phyloP scores from a whole-genome alignment of 2,797 vertebrate species.

The Lerista edwardsae region DNA sequence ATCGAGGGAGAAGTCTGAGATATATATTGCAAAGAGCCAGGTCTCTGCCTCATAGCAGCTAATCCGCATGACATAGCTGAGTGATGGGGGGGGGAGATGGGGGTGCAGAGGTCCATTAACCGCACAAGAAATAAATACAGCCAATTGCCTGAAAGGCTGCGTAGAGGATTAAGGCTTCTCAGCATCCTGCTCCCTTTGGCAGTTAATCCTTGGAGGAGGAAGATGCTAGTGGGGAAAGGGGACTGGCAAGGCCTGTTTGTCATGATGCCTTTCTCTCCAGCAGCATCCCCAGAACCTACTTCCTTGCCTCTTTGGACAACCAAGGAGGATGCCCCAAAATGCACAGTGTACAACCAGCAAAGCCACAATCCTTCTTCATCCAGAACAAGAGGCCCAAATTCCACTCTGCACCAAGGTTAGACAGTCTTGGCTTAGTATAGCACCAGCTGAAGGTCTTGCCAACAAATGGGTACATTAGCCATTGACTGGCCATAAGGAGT shows the following conservation, averaged over 20 bases:
- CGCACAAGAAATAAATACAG: conserved; percentile 38
- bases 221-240: conserved; percentile 47
- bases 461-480: too few species aligned
- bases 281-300: too few species aligned
- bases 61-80: neutral
- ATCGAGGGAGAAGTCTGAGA: too few species aligned
- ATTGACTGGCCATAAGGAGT: too few species aligned
- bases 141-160: neutral
- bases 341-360: accelerated
- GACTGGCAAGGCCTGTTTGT: conserved; percentile 22
- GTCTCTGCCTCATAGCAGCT: neutral
- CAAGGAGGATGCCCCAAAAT: neutral
- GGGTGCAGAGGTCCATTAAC: neutral
- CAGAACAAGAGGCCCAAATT: neutral
- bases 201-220: neutral
- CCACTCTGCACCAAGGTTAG: too few species aligned
- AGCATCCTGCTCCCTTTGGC: neutral
- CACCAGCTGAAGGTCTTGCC: too few species aligned
- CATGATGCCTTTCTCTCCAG: neutral
- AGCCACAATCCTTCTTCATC: too few species aligned
- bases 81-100: neutral
- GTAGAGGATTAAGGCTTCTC: neutral
- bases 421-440: too few species aligned
- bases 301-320: too few species aligned
- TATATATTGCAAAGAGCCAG: neutral